Evolutionary conservation across 1,140 invertebrate species (phyloP).

Genomic region (Caenorhabditis brenneri): DNA sequence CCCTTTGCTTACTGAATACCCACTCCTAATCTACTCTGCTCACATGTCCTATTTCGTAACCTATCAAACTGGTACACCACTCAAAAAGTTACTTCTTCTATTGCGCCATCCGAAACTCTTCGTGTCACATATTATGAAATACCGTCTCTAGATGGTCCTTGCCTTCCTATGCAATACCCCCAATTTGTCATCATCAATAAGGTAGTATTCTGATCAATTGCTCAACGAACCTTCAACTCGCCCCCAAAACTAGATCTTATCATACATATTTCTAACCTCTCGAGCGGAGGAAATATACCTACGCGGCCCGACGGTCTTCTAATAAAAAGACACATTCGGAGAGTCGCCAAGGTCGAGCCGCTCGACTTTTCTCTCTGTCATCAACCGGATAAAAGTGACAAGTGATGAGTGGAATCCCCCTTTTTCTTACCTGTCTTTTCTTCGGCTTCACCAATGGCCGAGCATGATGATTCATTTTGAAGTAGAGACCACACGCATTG

Average conservation of each 20-base stretch:
- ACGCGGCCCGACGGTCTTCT: constrained; percentile 26
- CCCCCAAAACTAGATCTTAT: not conserved
- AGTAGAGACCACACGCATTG: constrained; percentile 89
- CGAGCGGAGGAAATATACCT: not conserved
- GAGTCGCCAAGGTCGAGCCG: constrained; percentile 26
- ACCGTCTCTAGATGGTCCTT: not conserved
- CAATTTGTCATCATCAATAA: constrained; percentile 41
- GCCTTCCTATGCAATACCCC: not conserved
- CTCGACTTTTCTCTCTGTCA: constrained; percentile 22
- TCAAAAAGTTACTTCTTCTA: not conserved
- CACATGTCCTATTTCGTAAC: not conserved
- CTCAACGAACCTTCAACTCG: not conserved
- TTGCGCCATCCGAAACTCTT: constrained; percentile 17
- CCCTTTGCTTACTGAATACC: too few relatives aligned
- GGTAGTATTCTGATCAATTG: constrained; percentile 28
- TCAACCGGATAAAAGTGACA: constrained; percentile 20
- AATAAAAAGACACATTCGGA: constrained; percentile 41
- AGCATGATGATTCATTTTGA: constrained; percentile 83
- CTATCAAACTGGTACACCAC: not conserved
- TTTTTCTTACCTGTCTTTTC: constrained; percentile 73
- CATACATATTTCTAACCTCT: not conserved
- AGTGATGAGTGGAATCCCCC: constrained; percentile 14
- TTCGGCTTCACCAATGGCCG: constrained; percentile 79
- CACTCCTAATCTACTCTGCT: not conserved
- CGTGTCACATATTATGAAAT: constrained; percentile 4